Evolutionary conservation across 2,113 vertebrate genomes (phyloP).

Genomic region (Melanocharis versteri): DNA sequence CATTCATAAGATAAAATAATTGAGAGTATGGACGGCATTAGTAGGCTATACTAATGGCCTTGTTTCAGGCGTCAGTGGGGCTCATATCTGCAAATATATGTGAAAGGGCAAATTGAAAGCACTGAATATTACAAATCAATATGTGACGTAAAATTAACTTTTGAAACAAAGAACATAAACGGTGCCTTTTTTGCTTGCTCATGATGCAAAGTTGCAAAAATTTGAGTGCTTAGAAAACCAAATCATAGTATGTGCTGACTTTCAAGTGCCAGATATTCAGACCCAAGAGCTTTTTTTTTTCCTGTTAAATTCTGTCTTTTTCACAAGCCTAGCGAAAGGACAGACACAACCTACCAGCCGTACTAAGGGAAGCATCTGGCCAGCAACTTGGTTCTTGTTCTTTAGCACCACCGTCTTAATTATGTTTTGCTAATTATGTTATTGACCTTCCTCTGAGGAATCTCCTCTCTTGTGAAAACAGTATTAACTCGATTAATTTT

Average conservation of each 20-base stretch:
- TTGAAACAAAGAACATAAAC: not conserved
- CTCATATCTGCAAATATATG: not conserved
- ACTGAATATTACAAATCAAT: not conserved
- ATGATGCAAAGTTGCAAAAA: not conserved
- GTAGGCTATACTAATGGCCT: not conserved
- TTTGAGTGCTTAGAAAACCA: not conserved
- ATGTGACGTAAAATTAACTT: not conserved
- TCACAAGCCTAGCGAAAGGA: not conserved
- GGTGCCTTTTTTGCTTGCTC: not conserved
- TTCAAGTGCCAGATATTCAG: not conserved
- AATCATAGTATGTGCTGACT: not conserved
- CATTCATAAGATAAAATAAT: not conserved
- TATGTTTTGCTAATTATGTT: slow-evolving; percentile 26
- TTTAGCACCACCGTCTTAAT: not conserved
- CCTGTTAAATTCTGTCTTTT: not conserved
- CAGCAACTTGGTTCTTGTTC: not conserved
- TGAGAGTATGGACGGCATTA: not conserved
- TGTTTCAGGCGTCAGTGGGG: not conserved
- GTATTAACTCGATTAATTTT: slow-evolving; percentile 11
- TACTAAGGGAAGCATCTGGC: not conserved
- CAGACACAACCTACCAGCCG: not conserved
- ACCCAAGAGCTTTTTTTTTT: not conserved
- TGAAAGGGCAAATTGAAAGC: not conserved
- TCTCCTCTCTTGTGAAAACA: not conserved
- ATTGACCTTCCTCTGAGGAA: slow-evolving; percentile 30